Conservation (phyloP, 2,113 vertebrate species). For the Rattus rattus region DNA sequence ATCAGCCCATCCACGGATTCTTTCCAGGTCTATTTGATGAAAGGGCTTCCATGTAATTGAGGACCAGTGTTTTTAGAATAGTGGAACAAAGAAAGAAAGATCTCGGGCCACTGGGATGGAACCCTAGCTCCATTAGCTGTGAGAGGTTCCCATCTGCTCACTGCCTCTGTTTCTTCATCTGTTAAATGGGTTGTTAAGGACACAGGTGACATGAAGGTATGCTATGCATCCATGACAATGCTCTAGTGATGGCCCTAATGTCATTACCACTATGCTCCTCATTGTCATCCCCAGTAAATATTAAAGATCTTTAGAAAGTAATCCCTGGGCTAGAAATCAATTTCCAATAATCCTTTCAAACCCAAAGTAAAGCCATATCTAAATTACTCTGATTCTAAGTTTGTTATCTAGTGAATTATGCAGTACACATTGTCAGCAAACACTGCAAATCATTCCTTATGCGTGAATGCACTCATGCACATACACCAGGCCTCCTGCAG, state of each 20-base stretch:
- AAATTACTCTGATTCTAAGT: neutral
- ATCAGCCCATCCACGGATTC: neutral
- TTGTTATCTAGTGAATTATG: neutral
- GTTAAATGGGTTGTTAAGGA: neutral
- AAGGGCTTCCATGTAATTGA: neutral
- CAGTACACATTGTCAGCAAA: neutral
- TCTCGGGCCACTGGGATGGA: too few relatives aligned
- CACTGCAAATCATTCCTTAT: neutral
- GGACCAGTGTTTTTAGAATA: neutral
- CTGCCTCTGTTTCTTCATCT: neutral
- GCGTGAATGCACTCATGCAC: too few relatives aligned
- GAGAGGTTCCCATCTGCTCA: neutral
- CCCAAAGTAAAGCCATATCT: neutral
- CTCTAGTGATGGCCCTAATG: neutral
- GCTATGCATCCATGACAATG: neutral
- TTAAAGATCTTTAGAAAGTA: constrained; percentile 8
- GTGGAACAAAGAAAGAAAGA: neutral
- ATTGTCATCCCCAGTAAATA: neutral
- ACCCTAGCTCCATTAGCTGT: neutral
- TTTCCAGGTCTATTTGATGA: neutral
- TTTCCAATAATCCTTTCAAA: neutral
- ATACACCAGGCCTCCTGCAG: neutral
- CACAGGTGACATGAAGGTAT: neutral
- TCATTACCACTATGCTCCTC: neutral
- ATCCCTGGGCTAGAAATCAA: neutral